A percentile compares a stretch with the other conserved stretches of the same genome.
These are phyloP conservation scores for Styela plicata DNA, from an alignment of 23 tunicate genomes.

Conservation along the genomic window DNA sequence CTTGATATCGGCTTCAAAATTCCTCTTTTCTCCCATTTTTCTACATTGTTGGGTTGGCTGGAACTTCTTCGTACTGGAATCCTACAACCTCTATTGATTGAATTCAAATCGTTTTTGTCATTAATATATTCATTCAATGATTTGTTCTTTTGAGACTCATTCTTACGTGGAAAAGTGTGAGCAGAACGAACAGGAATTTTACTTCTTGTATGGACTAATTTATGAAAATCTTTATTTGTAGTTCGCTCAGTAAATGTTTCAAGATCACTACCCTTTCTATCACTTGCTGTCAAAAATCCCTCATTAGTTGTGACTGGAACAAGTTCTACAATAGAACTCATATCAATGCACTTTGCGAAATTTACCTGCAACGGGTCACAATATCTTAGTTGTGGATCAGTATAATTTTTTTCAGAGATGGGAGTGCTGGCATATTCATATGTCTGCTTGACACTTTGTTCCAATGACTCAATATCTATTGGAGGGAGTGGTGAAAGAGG, in stretches of 20 bases:
- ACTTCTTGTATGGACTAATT: not conserved
- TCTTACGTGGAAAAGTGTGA: not conserved
- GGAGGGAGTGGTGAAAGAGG: not conserved
- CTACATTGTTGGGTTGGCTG: slow-evolving; percentile 8
- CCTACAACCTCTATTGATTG: not conserved
- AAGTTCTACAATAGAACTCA: not conserved
- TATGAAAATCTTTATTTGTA: too few relatives aligned
- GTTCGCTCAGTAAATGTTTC: too few relatives aligned
- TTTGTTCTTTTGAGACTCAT: not conserved
- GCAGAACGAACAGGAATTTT: not conserved
- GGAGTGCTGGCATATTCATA: not conserved
- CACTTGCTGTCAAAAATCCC: too few relatives aligned
- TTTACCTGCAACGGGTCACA: not conserved
- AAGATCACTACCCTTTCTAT: too few relatives aligned
- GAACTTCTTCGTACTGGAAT: slow-evolving; percentile 8
- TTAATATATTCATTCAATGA: not conserved
- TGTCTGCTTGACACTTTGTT: not conserved
- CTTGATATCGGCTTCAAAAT: not conserved
- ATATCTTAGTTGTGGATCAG: not conserved
- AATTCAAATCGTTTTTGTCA: not conserved
- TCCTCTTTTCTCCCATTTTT: not conserved
- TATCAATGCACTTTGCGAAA: slow-evolving; percentile 10
- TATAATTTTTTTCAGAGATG: not conserved
- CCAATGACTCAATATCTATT: not conserved
- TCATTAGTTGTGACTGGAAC: too few relatives aligned